Base-by-base conservation (phyloP, 53 echinoderm and acorn worm genomes). In the Arbacia lixula region DNA sequence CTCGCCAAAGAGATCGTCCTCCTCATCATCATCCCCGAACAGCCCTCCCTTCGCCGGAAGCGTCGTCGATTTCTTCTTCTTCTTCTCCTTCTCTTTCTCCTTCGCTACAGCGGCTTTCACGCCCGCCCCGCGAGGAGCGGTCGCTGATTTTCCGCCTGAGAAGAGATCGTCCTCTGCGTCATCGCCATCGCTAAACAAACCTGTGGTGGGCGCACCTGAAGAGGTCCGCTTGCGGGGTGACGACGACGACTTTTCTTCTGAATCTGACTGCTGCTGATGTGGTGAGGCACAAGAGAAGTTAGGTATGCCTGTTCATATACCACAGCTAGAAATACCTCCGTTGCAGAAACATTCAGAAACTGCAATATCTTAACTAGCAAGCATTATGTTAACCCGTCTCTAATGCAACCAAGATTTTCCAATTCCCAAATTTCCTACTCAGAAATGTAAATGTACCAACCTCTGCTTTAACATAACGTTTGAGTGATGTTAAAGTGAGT, bases 211-310 rank as follows among this genome's bases (percentile, higher is more conserved):
- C n/a, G n/a, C n/a, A 19, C 60, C 64, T 4, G 87, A 87, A 19
- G 90, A 64, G 74, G 90, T 71, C n/a, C 78, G 75, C 58, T 89
- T 89, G 50, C 82, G 82, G 43, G 82, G 49, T 8, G 58, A 79
- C 8, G 82, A 73, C 72, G 46, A 37, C 42, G 91, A 57, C 86
- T 82, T 87, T 46, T 83, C 78, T 46, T 81, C 77, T 76, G 86
- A 51, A 3, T 68, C 64, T 88, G 84, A 64, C 88, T 88, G 85
- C 81, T 88, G 67, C 68, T 88, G 68, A 77, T 71, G 85, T 85
- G 85, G n/a, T 81, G 29, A 81, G 90, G 89, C 92, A 92, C 80
- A 89, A 85, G 89, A 89, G 89, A 92, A 92, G 92, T 92, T 89
- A 85, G 76, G 76, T 86, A 89, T 85, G 83, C 89, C 89, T 89